phyloP scores from a whole-genome alignment of 2,888 invertebrate species.

The Anarsia innoxiella region DNA sequence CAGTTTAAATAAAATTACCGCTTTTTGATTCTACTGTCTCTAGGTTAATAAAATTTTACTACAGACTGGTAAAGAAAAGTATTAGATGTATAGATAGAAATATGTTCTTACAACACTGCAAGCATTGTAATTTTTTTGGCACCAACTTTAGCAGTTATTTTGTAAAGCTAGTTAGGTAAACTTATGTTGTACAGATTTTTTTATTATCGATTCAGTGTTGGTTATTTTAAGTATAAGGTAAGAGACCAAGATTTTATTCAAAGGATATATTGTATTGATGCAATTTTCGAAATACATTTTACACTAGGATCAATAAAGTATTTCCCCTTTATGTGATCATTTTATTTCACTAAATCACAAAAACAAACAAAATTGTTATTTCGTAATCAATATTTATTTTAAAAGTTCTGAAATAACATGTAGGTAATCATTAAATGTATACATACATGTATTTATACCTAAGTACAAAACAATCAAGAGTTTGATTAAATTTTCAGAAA shows the following conservation, averaged over 20 bases:
- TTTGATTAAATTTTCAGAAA: conserved; percentile 27
- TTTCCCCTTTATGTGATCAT: conserved; percentile 51
- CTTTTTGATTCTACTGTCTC: too few species aligned
- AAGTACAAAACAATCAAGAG: conserved; percentile 17
- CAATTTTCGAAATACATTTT: conserved; percentile 73
- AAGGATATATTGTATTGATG: conserved; percentile 68
- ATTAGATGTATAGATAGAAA: background rate
- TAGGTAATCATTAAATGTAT: conserved; percentile 11
- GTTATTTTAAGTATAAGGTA: conserved; percentile 64
- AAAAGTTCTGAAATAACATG: conserved; percentile 13
- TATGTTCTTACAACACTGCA: conserved; percentile 11
- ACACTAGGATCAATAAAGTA: conserved; percentile 74
- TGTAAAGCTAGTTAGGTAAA: conserved; percentile 55
- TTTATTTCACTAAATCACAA: too few species aligned
- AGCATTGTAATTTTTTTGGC: conserved; percentile 51
- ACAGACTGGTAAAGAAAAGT: conserved; percentile 6
- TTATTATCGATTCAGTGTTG: conserved; percentile 46
- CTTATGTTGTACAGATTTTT: conserved; percentile 61
- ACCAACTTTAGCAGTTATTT: conserved; percentile 39
- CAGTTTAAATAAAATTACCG: too few species aligned
- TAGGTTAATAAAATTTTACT: conserved; percentile 11
- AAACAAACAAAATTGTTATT: too few species aligned
- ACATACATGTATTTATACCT: conserved; percentile 10
- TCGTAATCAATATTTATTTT: conserved; percentile 11
- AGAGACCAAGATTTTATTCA: conserved; percentile 70